Evolutionary conservation across 2,797 vertebrate genomes (phyloP).

Genomic region (Bovichtus diacanthus): DNA sequence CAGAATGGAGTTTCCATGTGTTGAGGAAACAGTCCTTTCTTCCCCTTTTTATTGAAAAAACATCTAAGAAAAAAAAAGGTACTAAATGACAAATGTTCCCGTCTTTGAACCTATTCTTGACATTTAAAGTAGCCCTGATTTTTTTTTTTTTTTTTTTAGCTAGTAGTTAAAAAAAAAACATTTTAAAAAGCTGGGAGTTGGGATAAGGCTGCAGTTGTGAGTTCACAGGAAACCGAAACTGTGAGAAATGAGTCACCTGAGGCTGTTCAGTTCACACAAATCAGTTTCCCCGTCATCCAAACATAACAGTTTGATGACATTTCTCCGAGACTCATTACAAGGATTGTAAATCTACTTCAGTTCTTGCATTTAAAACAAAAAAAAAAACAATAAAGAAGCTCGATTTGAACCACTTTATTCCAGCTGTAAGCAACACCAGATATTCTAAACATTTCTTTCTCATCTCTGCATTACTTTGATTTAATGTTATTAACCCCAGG

Average conservation of each 20-base stretch:
- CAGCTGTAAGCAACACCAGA: background rate
- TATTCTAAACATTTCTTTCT: background rate
- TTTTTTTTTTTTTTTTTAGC: background rate
- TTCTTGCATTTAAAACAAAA: too few species aligned
- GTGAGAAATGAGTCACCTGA: background rate
- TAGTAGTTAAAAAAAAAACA: background rate
- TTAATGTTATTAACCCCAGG: slow-evolving; percentile 18
- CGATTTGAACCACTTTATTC: background rate
- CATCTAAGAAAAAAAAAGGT: slow-evolving; percentile 5
- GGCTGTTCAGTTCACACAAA: background rate
- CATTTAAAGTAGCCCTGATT: background rate
- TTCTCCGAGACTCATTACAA: background rate
- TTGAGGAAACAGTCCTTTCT: background rate
- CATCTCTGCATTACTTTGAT: background rate
- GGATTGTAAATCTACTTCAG: background rate
- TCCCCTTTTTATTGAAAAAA: background rate
- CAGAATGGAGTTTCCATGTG: background rate
- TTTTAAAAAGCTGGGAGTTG: background rate
- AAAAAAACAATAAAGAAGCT: background rate
- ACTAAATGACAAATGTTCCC: slow-evolving; percentile 4
- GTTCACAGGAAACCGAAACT: slow-evolving; percentile 6
- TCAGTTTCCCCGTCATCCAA: background rate
- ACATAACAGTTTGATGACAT: background rate
- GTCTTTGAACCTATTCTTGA: background rate
- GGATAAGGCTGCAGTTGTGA: background rate